Evolutionary conservation across 2,888 invertebrate genomes (phyloP).

Genomic region (Celastrina argiolus): DNA sequence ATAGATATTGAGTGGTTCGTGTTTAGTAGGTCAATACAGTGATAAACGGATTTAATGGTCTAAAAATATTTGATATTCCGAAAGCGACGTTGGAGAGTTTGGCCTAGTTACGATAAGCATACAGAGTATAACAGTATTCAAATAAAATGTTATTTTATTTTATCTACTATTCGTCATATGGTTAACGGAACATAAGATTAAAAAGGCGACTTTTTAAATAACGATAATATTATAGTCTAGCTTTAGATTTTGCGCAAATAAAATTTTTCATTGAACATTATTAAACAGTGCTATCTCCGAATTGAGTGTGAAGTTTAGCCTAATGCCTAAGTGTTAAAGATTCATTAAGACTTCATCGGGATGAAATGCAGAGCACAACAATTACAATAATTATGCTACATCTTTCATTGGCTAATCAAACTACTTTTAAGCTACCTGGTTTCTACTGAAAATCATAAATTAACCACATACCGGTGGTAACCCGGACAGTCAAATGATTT

Average conservation of each 20-base stretch:
- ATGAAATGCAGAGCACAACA: too few relatives aligned
- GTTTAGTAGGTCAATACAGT: slow-evolving; percentile 30
- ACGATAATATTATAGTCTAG: not conserved
- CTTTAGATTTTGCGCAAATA: not conserved
- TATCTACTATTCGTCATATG: slow-evolving; percentile 17
- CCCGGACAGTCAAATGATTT: too few relatives aligned
- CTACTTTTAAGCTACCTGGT: too few relatives aligned
- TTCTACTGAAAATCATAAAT: too few relatives aligned
- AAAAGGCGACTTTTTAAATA: not conserved
- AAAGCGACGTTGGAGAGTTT: slow-evolving; percentile 34
- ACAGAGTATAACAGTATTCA: slow-evolving; percentile 28
- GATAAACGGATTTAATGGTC: slow-evolving; percentile 28
- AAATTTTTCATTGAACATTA: not conserved
- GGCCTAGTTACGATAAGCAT: slow-evolving; percentile 31
- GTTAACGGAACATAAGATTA: not conserved
- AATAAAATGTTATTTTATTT: slow-evolving; percentile 27
- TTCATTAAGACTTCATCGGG: not conserved
- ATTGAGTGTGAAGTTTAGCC: not conserved
- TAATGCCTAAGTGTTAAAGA: not conserved
- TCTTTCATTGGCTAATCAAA: too few relatives aligned
- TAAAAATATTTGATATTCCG: slow-evolving; percentile 31
- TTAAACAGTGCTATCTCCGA: not conserved
- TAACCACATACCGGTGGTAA: too few relatives aligned
- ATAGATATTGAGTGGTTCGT: slow-evolving; percentile 4
- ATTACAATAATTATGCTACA: too few relatives aligned